Conservation (phyloP, 1,140 invertebrate genomes). For the Mamestra configurata region DNA sequence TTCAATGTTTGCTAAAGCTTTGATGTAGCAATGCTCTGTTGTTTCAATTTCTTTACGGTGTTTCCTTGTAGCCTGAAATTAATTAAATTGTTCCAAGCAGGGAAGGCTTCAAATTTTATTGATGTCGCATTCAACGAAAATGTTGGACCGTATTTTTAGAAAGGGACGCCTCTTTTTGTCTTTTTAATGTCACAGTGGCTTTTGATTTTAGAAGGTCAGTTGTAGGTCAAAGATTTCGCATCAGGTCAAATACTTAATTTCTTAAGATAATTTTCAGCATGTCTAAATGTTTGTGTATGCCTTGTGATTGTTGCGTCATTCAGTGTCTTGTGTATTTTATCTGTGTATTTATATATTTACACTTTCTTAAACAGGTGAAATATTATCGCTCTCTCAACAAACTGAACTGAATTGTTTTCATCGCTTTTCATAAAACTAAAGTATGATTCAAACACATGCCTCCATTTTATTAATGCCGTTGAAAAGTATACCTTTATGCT, state of each 20-base stretch:
- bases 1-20: slow-evolving; percentile 33
- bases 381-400: too few relatives aligned
- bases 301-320: neutral
- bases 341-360: neutral
- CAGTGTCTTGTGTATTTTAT: neutral
- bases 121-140: neutral
- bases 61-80: slow-evolving; percentile 21
- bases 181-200: neutral
- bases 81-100: slow-evolving; percentile 20
- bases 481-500: neutral
- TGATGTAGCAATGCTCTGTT: slow-evolving; percentile 5
- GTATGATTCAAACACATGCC: too few relatives aligned
- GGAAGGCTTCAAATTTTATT: neutral
- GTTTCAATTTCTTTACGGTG: slow-evolving; percentile 2
- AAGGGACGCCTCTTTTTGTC: neutral
- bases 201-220: neutral
- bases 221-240: neutral
- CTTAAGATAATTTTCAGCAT: neutral
- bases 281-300: neutral
- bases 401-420: too few relatives aligned
- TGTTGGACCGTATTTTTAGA: neutral
- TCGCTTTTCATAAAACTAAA: neutral
- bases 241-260: neutral
- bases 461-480: neutral
- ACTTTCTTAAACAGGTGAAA: too few relatives aligned